These are phyloP conservation scores for Apamea monoglypha DNA, from an alignment of 2,888 invertebrate species.

Conservation along the genomic window DNA sequence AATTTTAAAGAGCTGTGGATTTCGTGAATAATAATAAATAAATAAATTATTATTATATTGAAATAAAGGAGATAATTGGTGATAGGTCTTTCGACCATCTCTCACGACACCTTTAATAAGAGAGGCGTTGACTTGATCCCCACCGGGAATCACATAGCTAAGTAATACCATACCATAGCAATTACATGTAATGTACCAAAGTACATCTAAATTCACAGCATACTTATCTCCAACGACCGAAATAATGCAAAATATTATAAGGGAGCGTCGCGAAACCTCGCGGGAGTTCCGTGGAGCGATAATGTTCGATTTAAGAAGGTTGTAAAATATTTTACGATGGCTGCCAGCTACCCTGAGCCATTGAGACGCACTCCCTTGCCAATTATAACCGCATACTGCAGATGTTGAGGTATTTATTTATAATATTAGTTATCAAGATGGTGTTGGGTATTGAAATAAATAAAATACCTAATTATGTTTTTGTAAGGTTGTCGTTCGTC, in stretches of 20 bases:
- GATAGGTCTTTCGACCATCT: background rate
- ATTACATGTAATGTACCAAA: slow-evolving; percentile 48
- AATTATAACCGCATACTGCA: slow-evolving; percentile 68
- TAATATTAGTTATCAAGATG: slow-evolving; percentile 24
- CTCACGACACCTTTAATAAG: background rate
- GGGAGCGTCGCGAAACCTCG: slow-evolving; percentile 47
- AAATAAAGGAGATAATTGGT: no score
- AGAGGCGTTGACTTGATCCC: background rate
- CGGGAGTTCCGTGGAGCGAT: slow-evolving; percentile 72
- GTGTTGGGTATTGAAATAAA: slow-evolving; percentile 6
- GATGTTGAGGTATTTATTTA: slow-evolving; percentile 45
- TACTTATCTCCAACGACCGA: slow-evolving; percentile 67
- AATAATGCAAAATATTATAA: slow-evolving; percentile 69
- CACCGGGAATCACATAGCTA: slow-evolving; percentile 13
- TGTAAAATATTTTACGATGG: slow-evolving; percentile 79
- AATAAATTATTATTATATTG: no score
- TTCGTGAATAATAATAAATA: no score
- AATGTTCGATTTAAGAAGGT: slow-evolving; percentile 77
- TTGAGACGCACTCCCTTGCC: slow-evolving; percentile 67
- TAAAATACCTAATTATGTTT: background rate
- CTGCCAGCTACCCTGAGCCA: slow-evolving; percentile 61
- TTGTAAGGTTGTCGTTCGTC: background rate
- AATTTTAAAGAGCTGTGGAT: no score
- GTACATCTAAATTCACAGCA: slow-evolving; percentile 42
- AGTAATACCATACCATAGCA: slow-evolving; percentile 5